Evolutionary conservation across 2,888 invertebrate species (phyloP), one percentile per base, ranked within the genome.

Genomic region (Eustalomyia histrio): DNA sequence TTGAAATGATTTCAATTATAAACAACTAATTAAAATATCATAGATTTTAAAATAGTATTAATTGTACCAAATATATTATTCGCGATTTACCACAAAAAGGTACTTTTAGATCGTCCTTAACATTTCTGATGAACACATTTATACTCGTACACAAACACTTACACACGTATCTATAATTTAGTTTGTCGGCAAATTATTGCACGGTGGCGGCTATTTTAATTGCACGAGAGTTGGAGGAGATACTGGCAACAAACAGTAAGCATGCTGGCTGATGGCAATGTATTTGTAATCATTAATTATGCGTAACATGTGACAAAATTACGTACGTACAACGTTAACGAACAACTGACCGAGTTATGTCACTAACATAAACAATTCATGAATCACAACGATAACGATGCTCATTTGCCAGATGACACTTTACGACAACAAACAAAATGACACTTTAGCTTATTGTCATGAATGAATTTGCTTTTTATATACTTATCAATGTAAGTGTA

Each of bases 301-400:
- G 86, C 85, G 83, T 84, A 83, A 83, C 87, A 86, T 87, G 87
- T 87, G 86, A 86, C 86, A 83, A 61, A 52, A 61, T 57, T 63
- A 69, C 63, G 69, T 63, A 69, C 63, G 69, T 64, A 24, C n/a
- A 64, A 84, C 65, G 71, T 69, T 74, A 80, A 76, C 82, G 80
- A 82, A 80, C 84, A 83, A 84, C 84, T 85, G 86, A 86, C 84
- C 86, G 83, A 82, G 82, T 84, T 84, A 81, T 85, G 82, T 68
- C 82, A 79, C 47, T 82, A 84, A 84, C 83, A 84, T 83, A 71
- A 80, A 74, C 80, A 80, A 80, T 80, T 73, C 69, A 80, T 80
- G 50, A 80, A 74, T 76, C 57, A 69, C 53, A 73, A 76, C 71
- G 18, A 47, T 14, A n/a, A 39, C 61, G 63, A 73, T 76, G 80